A percentile compares a stretch with the other conserved stretches of the same genome.
Evolutionary conservation across 2,888 invertebrate genomes (phyloP).

Genomic region (Sphaeridia pumilis): DNA sequence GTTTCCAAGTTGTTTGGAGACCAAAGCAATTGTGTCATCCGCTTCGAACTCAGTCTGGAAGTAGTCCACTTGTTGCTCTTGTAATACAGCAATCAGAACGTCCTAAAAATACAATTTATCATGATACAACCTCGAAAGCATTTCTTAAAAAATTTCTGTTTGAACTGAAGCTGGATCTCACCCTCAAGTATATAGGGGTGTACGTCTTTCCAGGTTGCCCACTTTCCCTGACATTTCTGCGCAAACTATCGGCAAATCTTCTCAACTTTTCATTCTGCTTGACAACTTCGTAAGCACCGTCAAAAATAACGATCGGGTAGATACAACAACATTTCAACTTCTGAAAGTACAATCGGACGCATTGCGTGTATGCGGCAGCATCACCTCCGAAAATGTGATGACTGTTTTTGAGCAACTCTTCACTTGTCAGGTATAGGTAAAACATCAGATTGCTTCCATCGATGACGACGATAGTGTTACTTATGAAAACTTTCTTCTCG

Average conservation of each 20-base stretch:
- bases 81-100: conserved; percentile 59
- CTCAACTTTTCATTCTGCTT: conserved; percentile 53
- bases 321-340: conserved; percentile 58
- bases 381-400: conserved; percentile 60
- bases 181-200: conserved; percentile 22
- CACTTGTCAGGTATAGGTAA: conserved; percentile 47
- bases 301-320: conserved; percentile 60
- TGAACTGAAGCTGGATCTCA: conserved; percentile 1
- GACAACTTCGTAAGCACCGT: conserved; percentile 61
- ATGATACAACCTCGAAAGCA: no score
- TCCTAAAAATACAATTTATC: no score
- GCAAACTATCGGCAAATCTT: conserved; percentile 32
- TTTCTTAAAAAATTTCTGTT: no score
- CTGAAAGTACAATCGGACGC: conserved; percentile 56
- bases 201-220: conserved; percentile 23
- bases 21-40: conserved; percentile 71
- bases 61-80: conserved; percentile 52
- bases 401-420: conserved; percentile 22
- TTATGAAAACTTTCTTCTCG: conserved; percentile 52
- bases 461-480: conserved; percentile 58
- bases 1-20: conserved; percentile 56
- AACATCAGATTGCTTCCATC: conserved; percentile 69
- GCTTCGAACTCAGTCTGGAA: conserved; percentile 77
- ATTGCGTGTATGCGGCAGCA: conserved; percentile 61
- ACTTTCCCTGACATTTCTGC: conserved; percentile 20